Percentiles rank a stretch among this genome's conserved stretches.
Evolutionary conservation across 2,888 invertebrate genomes (phyloP).

Genomic region (Spisula subtruncata): DNA sequence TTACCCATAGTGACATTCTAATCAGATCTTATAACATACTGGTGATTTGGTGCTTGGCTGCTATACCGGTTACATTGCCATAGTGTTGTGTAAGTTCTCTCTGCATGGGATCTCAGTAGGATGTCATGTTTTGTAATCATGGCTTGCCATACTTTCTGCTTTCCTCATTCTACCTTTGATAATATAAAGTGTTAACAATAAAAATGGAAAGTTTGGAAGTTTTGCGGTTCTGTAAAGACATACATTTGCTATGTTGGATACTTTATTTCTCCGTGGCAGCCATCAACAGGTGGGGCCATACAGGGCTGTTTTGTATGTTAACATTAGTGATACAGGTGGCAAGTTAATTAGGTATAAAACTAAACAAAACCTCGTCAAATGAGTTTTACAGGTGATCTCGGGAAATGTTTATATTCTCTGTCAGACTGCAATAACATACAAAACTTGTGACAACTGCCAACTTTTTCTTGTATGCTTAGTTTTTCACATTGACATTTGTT

Average conservation of each 20-base stretch:
- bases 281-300: constrained; percentile 16
- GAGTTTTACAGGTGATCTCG: constrained; percentile 48
- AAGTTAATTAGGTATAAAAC: constrained; percentile 44
- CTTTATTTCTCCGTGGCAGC: not conserved
- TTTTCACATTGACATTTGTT: constrained; percentile 29
- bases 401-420: constrained; percentile 4
- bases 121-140: constrained; percentile 5
- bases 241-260: not conserved
- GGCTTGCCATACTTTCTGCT: not conserved
- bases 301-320: constrained; percentile 22
- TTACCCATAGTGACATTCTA: not conserved
- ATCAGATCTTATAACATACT: not conserved
- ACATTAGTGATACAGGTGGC: constrained; percentile 57
- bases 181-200: constrained; percentile 11
- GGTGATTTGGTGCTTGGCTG: not conserved
- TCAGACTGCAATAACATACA: constrained; percentile 15
- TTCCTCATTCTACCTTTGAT: constrained; percentile 16
- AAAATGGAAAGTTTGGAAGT: constrained; percentile 21
- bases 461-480: constrained; percentile 23
- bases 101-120: not conserved
- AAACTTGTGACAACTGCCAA: constrained; percentile 27
- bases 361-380: constrained; percentile 43
- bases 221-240: constrained; percentile 5
- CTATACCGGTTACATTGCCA: not conserved
- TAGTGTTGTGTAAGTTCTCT: not conserved